Evolutionary conservation across 2,888 invertebrate genomes (phyloP).

Genomic region (Odontothrips loti): DNA sequence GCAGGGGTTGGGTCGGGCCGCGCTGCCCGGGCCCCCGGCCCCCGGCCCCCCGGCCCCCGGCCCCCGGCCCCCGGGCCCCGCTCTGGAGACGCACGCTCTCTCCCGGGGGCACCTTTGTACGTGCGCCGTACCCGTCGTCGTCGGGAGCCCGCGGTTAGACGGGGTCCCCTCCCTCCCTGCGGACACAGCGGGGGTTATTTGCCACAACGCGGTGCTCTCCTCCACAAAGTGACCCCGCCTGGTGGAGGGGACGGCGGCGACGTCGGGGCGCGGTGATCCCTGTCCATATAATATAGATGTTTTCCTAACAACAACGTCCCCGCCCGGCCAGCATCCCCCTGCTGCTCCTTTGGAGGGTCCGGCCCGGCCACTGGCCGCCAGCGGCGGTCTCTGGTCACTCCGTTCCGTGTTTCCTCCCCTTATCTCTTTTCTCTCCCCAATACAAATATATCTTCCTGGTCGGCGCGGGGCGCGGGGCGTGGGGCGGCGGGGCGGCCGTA

Average conservation of each 20-base stretch:
- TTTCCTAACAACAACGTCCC: neutral
- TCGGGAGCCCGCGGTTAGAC: no score
- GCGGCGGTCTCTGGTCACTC: neutral
- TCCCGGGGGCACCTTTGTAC: no score
- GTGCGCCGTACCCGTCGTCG: no score
- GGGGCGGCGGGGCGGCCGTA: neutral
- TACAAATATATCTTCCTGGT: constrained; percentile 13
- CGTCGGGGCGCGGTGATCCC: neutral
- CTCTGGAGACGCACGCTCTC: no score
- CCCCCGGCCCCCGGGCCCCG: neutral
- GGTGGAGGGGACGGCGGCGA: neutral
- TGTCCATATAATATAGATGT: constrained; percentile 20
- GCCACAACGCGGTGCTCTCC: neutral
- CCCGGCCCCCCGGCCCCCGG: neutral
- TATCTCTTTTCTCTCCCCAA: neutral
- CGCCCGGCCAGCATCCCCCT: neutral
- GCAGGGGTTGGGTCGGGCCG: neutral
- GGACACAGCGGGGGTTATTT: no score
- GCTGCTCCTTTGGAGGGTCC: neutral
- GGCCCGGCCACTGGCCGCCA: no score
- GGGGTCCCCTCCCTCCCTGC: no score
- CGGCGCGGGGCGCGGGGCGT: neutral
- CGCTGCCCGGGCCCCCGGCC: neutral
- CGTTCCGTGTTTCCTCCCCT: neutral
- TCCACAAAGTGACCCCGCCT: neutral